Evolutionary conservation across 2,888 invertebrate species (phyloP).

Genomic region (Limnephilus rhombicus): DNA sequence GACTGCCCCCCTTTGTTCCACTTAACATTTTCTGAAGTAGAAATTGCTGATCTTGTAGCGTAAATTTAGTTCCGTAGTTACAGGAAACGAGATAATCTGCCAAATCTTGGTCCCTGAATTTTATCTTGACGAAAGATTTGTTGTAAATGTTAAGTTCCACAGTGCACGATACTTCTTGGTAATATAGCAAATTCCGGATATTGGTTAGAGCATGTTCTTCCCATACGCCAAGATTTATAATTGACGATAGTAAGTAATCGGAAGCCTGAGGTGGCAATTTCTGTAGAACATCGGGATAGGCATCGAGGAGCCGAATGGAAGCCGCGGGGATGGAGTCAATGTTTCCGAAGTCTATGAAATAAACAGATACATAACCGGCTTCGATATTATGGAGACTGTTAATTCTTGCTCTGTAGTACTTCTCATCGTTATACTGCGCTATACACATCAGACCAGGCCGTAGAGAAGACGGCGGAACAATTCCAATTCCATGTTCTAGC

Average conservation of each 20-base stretch:
- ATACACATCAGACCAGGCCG: constrained; percentile 79
- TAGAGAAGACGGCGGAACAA: constrained; percentile 75
- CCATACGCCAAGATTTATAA: constrained; percentile 78
- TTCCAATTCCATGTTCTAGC: constrained; percentile 72
- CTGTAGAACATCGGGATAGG: constrained; percentile 75
- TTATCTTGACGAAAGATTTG: constrained; percentile 74
- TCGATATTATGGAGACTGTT: constrained; percentile 74
- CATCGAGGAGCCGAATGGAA: constrained; percentile 79
- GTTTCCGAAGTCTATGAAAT: constrained; percentile 84
- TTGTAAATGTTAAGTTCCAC: constrained; percentile 73
- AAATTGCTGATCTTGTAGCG: constrained; percentile 75
- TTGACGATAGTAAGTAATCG: constrained; percentile 79
- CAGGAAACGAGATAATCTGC: constrained; percentile 74
- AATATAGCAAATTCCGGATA: constrained; percentile 74
- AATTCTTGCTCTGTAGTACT: constrained; percentile 82
- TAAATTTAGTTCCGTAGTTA: constrained; percentile 74
- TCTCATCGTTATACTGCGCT: constrained; percentile 82
- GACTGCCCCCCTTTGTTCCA: constrained; percentile 28
- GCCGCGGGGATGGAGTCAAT: constrained; percentile 79
- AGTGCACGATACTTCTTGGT: constrained; percentile 72
- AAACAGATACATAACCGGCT: constrained; percentile 79
- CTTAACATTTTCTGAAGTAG: constrained; percentile 64
- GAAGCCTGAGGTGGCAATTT: constrained; percentile 79
- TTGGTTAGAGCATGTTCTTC: constrained; percentile 73
- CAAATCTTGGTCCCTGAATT: constrained; percentile 76